Evolutionary conservation across 2,888 invertebrate species (phyloP).

Genomic region (Drosophila ustulata): DNA sequence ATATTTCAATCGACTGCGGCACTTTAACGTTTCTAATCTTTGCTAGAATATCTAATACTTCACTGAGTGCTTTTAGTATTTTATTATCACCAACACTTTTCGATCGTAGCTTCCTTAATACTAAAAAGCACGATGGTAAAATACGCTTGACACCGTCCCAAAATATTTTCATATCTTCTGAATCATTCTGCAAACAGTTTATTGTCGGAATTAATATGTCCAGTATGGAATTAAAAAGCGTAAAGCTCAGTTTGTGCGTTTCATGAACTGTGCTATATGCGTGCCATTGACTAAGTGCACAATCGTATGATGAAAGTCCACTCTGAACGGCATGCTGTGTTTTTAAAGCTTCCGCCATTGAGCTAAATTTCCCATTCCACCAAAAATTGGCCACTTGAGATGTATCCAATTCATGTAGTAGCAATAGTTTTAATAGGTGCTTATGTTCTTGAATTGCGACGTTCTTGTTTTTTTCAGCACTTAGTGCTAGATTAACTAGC

Average conservation of each 20-base stretch:
- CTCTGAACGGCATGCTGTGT: conserved; percentile 98
- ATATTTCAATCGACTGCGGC: conserved; percentile 88
- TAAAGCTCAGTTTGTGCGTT: conserved; percentile 93
- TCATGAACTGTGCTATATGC: conserved; percentile 91
- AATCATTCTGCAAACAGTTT: conserved; percentile 86
- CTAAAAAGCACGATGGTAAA: conserved; percentile 91
- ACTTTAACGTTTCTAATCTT: conserved; percentile 88
- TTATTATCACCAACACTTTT: conserved; percentile 90
- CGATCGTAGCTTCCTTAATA: conserved; percentile 91
- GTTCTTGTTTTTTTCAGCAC: conserved; percentile 93
- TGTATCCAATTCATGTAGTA: conserved; percentile 92
- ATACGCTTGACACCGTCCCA: conserved; percentile 93
- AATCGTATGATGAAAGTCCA: conserved; percentile 90
- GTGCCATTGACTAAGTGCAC: conserved; percentile 91
- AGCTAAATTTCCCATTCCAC: conserved; percentile 95
- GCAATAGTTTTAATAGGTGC: conserved; percentile 90
- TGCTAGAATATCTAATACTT: conserved; percentile 90
- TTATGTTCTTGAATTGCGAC: conserved; percentile 94
- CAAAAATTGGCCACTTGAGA: conserved; percentile 91
- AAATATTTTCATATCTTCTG: conserved; percentile 89
- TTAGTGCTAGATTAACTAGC: conserved; percentile 92
- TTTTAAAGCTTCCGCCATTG: conserved; percentile 93
- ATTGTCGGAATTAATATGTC: conserved; percentile 87
- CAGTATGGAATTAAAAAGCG: conserved; percentile 90
- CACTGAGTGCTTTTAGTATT: conserved; percentile 89